Conservation (phyloP, 2,888 invertebrate genomes). For the Hirtodrosophila cameraria region DNA sequence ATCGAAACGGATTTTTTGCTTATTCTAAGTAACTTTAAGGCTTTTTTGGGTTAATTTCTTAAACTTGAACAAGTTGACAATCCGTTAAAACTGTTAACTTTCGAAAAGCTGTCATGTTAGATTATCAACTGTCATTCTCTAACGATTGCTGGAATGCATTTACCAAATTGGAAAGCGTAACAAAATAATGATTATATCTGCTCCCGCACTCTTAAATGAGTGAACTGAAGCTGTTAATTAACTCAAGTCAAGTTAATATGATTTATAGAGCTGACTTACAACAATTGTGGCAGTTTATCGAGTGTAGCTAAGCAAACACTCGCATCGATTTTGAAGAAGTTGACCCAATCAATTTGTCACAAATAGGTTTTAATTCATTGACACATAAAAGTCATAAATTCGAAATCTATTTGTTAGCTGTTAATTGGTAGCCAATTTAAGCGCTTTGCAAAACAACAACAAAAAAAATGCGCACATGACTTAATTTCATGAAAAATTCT, state of each 20-base stretch:
- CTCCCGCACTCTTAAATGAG: too few relatives aligned
- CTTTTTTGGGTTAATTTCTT: too few relatives aligned
- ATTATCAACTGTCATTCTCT: too few relatives aligned
- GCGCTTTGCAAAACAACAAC: not conserved
- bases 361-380: constrained; percentile 47
- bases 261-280: too few relatives aligned
- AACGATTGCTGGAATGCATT: too few relatives aligned
- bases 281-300: not conserved
- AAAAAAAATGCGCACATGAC: constrained; percentile 59
- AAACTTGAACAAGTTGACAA: too few relatives aligned
- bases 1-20: too few relatives aligned
- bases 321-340: constrained; percentile 1
- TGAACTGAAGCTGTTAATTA: not conserved
- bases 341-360: constrained; percentile 51
- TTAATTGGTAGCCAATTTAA: constrained; percentile 70
- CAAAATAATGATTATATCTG: too few relatives aligned
- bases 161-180: too few relatives aligned
- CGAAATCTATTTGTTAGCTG: constrained; percentile 72
- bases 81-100: too few relatives aligned
- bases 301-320: not conserved
- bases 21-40: too few relatives aligned
- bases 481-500: constrained; percentile 59
- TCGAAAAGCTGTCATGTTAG: too few relatives aligned
- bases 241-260: not conserved
- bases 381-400: constrained; percentile 44